A percentile compares a stretch with the other conserved stretches of the same genome.
Conservation (phyloP, 2,888 invertebrate genomes). For the Coelogynopora nodosa region DNA sequence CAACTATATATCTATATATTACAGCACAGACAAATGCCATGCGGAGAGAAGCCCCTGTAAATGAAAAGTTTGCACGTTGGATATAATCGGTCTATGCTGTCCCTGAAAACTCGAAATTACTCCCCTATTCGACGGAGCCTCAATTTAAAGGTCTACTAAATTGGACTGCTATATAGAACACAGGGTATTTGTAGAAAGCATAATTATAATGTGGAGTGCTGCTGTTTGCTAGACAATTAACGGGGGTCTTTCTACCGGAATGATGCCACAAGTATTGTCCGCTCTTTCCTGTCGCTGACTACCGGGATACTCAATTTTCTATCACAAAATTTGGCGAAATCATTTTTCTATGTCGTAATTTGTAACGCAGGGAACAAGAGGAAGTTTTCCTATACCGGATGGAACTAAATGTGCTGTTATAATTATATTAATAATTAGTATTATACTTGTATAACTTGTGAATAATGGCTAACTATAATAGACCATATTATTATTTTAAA, state of each 20-base stretch:
- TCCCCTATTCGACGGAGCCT: not conserved
- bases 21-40: too few relatives aligned
- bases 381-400: not conserved
- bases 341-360: not conserved
- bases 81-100: not conserved
- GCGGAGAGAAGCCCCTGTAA: too few relatives aligned
- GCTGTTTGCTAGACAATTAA: not conserved
- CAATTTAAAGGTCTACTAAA: not conserved
- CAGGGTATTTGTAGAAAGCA: not conserved
- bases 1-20: too few relatives aligned
- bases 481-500: too few relatives aligned
- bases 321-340: too few relatives aligned
- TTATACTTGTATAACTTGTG: not conserved
- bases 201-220: not conserved
- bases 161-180: too few relatives aligned
- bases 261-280: not conserved
- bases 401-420: not conserved
- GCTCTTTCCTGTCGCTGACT: not conserved
- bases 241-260: not conserved
- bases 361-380: not conserved
- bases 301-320: too few relatives aligned
- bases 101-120: not conserved
- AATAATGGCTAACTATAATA: too few relatives aligned
- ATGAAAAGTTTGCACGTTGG: constrained; percentile 1
- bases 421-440: not conserved